Evolutionary conservation across 2,888 invertebrate genomes (phyloP).

Genomic region (Smittia aterrima): DNA sequence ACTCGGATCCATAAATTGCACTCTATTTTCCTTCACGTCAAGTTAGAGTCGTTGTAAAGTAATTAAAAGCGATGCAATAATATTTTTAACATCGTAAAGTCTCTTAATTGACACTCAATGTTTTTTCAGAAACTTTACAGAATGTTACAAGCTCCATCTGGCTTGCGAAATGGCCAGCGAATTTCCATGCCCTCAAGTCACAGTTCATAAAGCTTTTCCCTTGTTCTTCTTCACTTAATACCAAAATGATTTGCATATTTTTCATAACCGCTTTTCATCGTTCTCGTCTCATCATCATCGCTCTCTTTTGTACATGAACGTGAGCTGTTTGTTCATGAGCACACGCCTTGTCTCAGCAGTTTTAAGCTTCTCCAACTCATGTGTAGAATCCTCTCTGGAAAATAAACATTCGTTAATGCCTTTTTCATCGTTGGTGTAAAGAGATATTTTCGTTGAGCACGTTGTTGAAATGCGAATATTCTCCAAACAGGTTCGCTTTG

Average conservation of each 20-base stretch:
- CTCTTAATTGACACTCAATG: not conserved
- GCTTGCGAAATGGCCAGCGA: not conserved
- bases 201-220: constrained; percentile 5
- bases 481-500: not conserved
- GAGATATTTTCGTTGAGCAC: not conserved
- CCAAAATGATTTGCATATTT: constrained; percentile 40
- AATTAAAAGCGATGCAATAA: constrained; percentile 17
- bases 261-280: constrained; percentile 39
- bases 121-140: too few species aligned
- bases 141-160: too few species aligned
- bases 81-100: not conserved
- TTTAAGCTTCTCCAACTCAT: not conserved
- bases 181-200: not conserved
- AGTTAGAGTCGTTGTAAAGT: not conserved
- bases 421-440: constrained; percentile 2
- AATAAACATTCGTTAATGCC: constrained; percentile 20
- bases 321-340: constrained; percentile 36
- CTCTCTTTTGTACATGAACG: constrained; percentile 17
- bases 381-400: not conserved
- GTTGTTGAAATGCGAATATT: not conserved
- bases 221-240: not conserved
- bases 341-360: constrained; percentile 4
- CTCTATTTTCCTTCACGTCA: not conserved
- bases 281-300: constrained; percentile 37
- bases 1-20: not conserved